These are phyloP conservation scores for Dastarcus helophoroides DNA, from an alignment of 2,888 invertebrate species.

Conservation along the genomic window DNA sequence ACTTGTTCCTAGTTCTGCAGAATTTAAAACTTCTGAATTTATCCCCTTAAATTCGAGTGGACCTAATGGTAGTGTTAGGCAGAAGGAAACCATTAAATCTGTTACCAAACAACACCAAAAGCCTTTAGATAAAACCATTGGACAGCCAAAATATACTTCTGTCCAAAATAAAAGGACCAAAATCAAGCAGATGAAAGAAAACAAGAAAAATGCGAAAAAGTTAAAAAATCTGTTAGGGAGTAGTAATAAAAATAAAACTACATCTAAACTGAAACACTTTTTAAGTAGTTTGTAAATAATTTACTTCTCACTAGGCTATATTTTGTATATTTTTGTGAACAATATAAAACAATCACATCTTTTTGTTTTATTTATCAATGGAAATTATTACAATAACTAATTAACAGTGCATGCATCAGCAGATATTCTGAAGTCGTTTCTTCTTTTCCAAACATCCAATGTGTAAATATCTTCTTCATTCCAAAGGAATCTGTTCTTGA, in stretches of 20 bases:
- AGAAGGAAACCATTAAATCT: not conserved
- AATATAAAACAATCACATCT: too few relatives aligned
- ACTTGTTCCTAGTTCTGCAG: constrained; percentile 6
- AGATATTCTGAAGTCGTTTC: too few relatives aligned
- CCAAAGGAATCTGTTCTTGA: constrained; percentile 60
- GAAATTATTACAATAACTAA: too few relatives aligned
- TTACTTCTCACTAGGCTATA: not conserved
- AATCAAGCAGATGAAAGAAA: constrained; percentile 10
- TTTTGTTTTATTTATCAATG: too few relatives aligned
- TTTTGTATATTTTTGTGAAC: too few relatives aligned
- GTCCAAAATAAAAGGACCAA: too few relatives aligned
- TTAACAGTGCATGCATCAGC: too few relatives aligned
- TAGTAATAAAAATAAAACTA: constrained; percentile 9
- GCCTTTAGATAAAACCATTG: not conserved
- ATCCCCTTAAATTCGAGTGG: not conserved
- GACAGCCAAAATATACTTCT: too few relatives aligned
- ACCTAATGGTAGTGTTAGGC: not conserved
- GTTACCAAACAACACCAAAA: constrained; percentile 4
- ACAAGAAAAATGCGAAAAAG: constrained; percentile 12
- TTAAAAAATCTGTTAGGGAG: constrained; percentile 9
- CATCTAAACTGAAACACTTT: constrained; percentile 12
- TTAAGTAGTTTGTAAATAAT: constrained; percentile 10
- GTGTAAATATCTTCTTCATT: constrained; percentile 34
- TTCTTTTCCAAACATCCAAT: too few relatives aligned
- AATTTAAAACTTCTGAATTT: not conserved